A percentile compares a stretch with the other conserved stretches of the same genome.
phyloP scores from a whole-genome alignment of 2,113 vertebrate genomes.

The Anthoscopus minutus region DNA sequence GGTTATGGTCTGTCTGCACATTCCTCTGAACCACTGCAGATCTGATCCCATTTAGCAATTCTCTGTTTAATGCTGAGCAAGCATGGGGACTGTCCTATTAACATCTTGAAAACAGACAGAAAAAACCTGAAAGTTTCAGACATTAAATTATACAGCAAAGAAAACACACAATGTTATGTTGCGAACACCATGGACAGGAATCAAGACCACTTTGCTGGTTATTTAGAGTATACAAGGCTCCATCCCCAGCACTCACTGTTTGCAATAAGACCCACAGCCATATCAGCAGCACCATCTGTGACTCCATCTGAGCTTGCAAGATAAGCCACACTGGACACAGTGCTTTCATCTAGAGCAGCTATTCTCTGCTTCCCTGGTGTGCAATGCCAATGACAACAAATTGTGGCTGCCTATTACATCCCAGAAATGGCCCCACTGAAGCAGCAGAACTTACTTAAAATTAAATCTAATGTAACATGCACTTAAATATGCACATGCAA shows the following conservation, averaged over 20 bases:
- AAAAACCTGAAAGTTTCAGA: background rate
- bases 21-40: background rate
- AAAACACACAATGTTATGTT: background rate
- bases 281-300: constrained; percentile 1
- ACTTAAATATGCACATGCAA: background rate
- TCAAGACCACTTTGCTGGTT: background rate
- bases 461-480: background rate
- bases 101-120: background rate
- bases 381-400: background rate
- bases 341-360: background rate
- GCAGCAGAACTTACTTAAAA: background rate
- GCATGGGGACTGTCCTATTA: background rate
- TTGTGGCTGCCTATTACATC: background rate
- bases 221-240: background rate
- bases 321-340: background rate
- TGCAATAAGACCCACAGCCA: background rate
- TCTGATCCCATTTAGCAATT: background rate
- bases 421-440: background rate
- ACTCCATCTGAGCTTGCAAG: background rate
- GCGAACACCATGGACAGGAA: background rate
- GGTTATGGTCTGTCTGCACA: background rate
- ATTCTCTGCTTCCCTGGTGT: background rate
- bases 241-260: background rate
- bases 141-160: background rate
- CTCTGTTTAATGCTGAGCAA: background rate